A percentile compares a stretch with the other conserved stretches of the same genome.
These are phyloP conservation scores for Girardia tigrina DNA, from an alignment of 2,888 invertebrate species.

Conservation along the genomic window DNA sequence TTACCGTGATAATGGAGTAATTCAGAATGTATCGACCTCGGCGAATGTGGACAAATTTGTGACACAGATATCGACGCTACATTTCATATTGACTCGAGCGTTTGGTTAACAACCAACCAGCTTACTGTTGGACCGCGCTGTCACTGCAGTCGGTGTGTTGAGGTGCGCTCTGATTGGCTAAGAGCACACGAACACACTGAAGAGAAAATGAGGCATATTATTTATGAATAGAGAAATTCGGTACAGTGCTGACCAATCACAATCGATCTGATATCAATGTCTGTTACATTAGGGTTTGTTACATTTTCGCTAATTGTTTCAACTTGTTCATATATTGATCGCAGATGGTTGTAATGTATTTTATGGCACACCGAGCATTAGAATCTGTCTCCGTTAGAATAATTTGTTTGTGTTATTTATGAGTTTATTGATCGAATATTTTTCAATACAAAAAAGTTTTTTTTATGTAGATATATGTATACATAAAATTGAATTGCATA, in stretches of 20 bases:
- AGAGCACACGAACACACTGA: not conserved
- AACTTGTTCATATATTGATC: slow-evolving; percentile 9
- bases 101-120: slow-evolving; percentile 19
- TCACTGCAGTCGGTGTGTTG: slow-evolving; percentile 8
- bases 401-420: too few relatives aligned
- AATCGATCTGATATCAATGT: not conserved
- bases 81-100: slow-evolving; percentile 20
- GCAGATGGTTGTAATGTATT: slow-evolving; percentile 4
- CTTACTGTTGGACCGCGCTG: slow-evolving; percentile 11
- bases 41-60: slow-evolving; percentile 23
- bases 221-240: slow-evolving; percentile 7
- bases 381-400: too few relatives aligned
- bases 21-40: slow-evolving; percentile 23
- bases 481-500: too few relatives aligned
- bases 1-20: slow-evolving; percentile 23
- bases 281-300: slow-evolving; percentile 19
- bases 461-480: too few relatives aligned
- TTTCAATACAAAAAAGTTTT: too few relatives aligned
- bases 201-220: slow-evolving; percentile 8
- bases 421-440: too few relatives aligned
- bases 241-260: slow-evolving; percentile 9
- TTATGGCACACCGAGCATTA: not conserved
- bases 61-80: slow-evolving; percentile 23
- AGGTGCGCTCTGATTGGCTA: slow-evolving; percentile 3
- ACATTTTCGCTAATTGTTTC: slow-evolving; percentile 23